Conservation (phyloP, 2,888 invertebrate species). For the Adelphocoris suturalis region DNA sequence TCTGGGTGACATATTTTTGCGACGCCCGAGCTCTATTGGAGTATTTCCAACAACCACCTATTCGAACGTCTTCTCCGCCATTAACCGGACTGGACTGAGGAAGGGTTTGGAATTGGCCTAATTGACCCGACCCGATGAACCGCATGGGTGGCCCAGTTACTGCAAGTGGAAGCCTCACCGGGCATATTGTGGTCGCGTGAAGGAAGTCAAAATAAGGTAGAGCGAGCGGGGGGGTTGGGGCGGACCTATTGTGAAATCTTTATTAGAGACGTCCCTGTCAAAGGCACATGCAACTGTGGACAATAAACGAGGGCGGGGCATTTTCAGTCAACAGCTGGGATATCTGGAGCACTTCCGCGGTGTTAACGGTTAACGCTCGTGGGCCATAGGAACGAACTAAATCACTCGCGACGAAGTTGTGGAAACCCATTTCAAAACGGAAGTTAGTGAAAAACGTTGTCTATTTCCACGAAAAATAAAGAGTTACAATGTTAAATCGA, state of each 20-base stretch:
- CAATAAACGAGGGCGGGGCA: constrained; percentile 3
- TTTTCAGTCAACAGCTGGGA: not conserved
- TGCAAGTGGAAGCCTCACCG: constrained; percentile 7
- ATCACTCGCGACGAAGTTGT: too few relatives aligned
- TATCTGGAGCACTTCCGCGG: constrained; percentile 2
- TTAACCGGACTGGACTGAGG: not conserved
- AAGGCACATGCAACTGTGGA: constrained; percentile 21
- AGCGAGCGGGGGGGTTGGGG: not conserved
- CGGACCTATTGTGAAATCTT: not conserved
- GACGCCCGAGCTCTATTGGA: too few relatives aligned
- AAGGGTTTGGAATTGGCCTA: constrained; percentile 27
- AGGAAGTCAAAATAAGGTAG: not conserved
- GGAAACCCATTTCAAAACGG: too few relatives aligned
- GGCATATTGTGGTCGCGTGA: constrained; percentile 18
- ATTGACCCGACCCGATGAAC: constrained; percentile 29
- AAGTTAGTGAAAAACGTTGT: too few relatives aligned
- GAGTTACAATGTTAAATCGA: too few relatives aligned
- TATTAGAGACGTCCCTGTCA: not conserved
- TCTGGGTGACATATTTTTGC: too few relatives aligned
- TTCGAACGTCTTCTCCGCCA: not conserved
- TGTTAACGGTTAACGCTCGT: too few relatives aligned
- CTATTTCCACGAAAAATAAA: too few relatives aligned
- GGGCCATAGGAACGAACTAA: too few relatives aligned
- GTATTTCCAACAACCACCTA: too few relatives aligned
- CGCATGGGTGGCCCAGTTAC: constrained; percentile 37